Base-by-base conservation (phyloP, 2,888 invertebrate species). In the Lutraria lutraria region DNA sequence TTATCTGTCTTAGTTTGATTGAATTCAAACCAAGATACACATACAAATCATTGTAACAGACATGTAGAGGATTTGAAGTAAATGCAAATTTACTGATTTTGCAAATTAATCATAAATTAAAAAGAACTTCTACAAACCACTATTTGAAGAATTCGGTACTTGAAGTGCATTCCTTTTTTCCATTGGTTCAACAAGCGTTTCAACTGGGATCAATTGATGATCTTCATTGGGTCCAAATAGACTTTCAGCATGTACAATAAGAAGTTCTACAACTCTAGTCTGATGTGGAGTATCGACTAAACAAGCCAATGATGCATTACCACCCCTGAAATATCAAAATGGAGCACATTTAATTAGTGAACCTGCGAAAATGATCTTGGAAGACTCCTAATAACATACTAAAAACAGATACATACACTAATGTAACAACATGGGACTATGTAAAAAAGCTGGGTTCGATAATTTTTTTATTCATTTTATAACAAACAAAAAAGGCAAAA, bases 281-380 rank as follows among this genome's bases (percentile, higher is more conserved):
- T 97, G 97, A 94, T 97, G 97, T 83, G 97, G 97, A 0, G 97
- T 97, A 94, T 97, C 97, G 54, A 97, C 96, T 43, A 97, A 95
- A 31, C 97, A 97, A 89, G 96, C 97, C n/a, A 97, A 95, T 4
- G 97, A 97, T 3, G 97, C 97, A 79, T 96, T 96, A 12, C 97
- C 97, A 91, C 97, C 97, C 87, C 97, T 96, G 92, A 56, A 93
- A 94, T 21, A 90, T 21, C 29, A 31, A 76, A 60, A 6, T n/a
- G 15, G 15, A 21, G 19, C 4, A 43, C 8, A 8, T 8, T 2
- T 43, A 4, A 8, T 43, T 43, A 4, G 43, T 43, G 43, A 43
- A 43, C 8, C 43, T 43, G 8, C 43, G n/a, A n/a, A 43, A 43
- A 8, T 43, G 43, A 43, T 43, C 43, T 43, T 8, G 43, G 8